Evolutionary conservation across 2,888 invertebrate species (phyloP).

Genomic region (Hydropsyche betteni): DNA sequence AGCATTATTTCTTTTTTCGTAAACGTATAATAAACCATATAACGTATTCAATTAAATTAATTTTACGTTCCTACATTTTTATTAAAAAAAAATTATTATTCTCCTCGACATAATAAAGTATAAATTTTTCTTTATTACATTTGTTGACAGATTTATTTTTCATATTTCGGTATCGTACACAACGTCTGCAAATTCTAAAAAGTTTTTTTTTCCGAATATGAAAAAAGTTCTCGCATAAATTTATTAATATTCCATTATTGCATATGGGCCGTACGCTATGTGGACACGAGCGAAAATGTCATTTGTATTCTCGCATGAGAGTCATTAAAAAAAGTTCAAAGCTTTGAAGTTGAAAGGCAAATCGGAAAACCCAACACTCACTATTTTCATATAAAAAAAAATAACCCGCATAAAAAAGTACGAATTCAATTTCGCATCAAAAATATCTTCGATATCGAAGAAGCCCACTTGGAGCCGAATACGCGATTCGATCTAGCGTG

Average conservation of each 20-base stretch:
- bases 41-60: too few relatives aligned
- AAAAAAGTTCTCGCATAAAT: neutral
- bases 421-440: neutral
- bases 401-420: neutral
- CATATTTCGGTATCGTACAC: too few relatives aligned
- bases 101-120: too few relatives aligned
- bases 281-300: constrained; percentile 3
- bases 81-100: too few relatives aligned
- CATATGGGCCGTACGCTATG: neutral
- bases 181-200: too few relatives aligned
- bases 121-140: too few relatives aligned
- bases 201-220: too few relatives aligned
- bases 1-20: too few relatives aligned
- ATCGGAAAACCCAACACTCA: neutral
- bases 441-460: neutral
- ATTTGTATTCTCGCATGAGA: neutral
- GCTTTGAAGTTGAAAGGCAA: neutral
- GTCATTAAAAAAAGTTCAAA: constrained; percentile 16
- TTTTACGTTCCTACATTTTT: too few relatives aligned
- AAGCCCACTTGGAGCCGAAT: neutral
- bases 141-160: too few relatives aligned
- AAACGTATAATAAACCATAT: too few relatives aligned
- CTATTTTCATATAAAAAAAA: neutral
- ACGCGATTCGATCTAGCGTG: too few relatives aligned
- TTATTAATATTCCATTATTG: neutral